A percentile compares a stretch with the other conserved stretches of the same genome.
phyloP scores from a whole-genome alignment of 1,140 invertebrate genomes.

The Myzus persicae region DNA sequence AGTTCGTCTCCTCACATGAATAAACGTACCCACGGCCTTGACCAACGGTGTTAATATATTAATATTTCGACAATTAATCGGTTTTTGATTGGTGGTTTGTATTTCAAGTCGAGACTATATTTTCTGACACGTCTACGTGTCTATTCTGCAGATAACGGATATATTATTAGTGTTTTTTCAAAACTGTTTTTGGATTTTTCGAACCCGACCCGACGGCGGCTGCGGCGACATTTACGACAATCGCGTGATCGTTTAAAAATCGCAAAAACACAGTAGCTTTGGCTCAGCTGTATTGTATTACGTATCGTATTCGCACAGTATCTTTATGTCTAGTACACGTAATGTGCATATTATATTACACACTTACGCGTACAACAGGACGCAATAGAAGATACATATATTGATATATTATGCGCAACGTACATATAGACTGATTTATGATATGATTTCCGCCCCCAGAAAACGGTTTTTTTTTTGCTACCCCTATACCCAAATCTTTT shows the following conservation, averaged over 20 bases:
- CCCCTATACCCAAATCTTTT: neutral
- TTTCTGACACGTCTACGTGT: neutral
- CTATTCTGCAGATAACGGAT: neutral
- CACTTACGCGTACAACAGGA: neutral
- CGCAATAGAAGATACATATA: neutral
- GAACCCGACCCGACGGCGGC: neutral
- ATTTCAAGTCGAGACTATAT: neutral
- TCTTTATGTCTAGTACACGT: neutral
- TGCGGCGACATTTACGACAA: neutral
- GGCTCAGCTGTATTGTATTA: neutral
- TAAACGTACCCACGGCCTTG: neutral
- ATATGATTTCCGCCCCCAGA: neutral
- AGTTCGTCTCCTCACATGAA: neutral
- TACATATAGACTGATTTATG: neutral
- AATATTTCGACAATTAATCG: neutral
- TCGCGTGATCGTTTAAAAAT: neutral
- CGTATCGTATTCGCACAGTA: neutral
- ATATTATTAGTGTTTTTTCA: neutral
- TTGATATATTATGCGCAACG: neutral
- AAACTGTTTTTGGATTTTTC: neutral
- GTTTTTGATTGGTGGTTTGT: neutral
- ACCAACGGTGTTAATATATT: neutral
- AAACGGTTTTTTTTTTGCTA: neutral
- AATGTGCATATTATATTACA: neutral
- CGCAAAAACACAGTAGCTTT: neutral